Evolutionary conservation across 2,797 vertebrate genomes (phyloP).

Genomic region (Lacerta viridis): DNA sequence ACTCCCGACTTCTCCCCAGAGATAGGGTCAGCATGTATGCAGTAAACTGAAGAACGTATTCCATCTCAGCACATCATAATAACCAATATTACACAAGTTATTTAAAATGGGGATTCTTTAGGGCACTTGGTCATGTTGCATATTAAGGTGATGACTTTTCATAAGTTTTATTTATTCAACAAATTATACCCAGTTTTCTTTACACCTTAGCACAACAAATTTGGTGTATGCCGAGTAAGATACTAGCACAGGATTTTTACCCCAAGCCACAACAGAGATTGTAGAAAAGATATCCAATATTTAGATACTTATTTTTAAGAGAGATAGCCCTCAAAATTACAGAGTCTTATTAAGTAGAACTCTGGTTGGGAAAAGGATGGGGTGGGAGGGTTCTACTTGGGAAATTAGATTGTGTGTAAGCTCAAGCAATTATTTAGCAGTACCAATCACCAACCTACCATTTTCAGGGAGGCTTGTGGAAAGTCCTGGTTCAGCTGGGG

Average conservation of each 20-base stretch:
- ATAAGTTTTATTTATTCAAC: neutral
- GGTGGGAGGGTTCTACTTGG: neutral
- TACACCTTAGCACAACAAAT: neutral
- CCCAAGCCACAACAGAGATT: neutral
- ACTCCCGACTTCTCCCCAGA: neutral
- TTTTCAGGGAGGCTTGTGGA: constrained; percentile 86
- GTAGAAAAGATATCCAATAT: neutral
- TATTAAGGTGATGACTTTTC: neutral
- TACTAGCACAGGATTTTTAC: neutral
- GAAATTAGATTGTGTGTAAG: neutral
- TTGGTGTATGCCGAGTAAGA: neutral
- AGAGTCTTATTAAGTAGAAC: neutral
- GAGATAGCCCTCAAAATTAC: neutral
- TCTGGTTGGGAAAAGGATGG: neutral
- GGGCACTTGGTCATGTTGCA: neutral
- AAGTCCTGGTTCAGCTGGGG: constrained; percentile 90
- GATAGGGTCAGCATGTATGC: too few species aligned
- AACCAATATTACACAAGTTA: neutral
- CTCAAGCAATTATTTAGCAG: constrained; percentile 24
- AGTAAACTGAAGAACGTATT: neutral
- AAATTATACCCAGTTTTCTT: neutral
- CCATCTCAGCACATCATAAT: neutral
- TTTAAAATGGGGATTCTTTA: neutral
- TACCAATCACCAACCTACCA: constrained; percentile 80
- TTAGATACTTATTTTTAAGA: neutral